Evolutionary conservation across 2,888 invertebrate species (phyloP).

Genomic region (Phengaris arion): DNA sequence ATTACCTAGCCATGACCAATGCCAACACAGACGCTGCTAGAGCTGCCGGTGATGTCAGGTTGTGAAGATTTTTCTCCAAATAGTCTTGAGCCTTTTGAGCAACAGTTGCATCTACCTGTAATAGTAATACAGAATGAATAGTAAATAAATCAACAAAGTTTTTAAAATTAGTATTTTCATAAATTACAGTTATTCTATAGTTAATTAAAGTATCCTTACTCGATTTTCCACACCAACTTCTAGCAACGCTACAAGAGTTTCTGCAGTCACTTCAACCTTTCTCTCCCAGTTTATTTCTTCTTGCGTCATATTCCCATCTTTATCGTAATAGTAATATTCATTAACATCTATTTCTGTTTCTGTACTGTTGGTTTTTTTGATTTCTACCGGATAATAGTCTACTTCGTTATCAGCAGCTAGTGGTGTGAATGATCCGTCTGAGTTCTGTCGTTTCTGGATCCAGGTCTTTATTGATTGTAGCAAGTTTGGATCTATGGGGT

Average conservation of each 20-base stretch:
- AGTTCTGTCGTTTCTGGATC: slow-evolving; percentile 80
- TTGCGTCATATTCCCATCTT: slow-evolving; percentile 73
- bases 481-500: slow-evolving; percentile 81
- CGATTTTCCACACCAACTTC: slow-evolving; percentile 81
- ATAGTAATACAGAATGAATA: slow-evolving; percentile 33
- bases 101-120: slow-evolving; percentile 71
- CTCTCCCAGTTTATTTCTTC: slow-evolving; percentile 75
- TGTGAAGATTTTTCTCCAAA: slow-evolving; percentile 78
- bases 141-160: background rate
- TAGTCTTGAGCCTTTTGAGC: slow-evolving; percentile 78
- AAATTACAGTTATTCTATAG: too few relatives aligned
- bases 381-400: slow-evolving; percentile 68
- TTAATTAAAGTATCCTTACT: slow-evolving; percentile 47
- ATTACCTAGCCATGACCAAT: slow-evolving; percentile 75
- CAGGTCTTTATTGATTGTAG: slow-evolving; percentile 80
- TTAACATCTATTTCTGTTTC: slow-evolving; percentile 64
- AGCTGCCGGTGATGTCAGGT: slow-evolving; percentile 78
- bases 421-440: slow-evolving; percentile 81
- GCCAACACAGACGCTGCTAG: slow-evolving; percentile 81
- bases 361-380: slow-evolving; percentile 59
- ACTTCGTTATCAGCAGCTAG: slow-evolving; percentile 80
- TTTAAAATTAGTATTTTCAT: too few relatives aligned
- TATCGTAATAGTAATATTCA: slow-evolving; percentile 74
- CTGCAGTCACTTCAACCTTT: slow-evolving; percentile 81
- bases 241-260: slow-evolving; percentile 80